Percentiles rank a stretch among this genome's conserved stretches.
These are phyloP conservation scores for Onychomys torridus DNA, from an alignment of 2,797 vertebrate species.

Conservation along the genomic window DNA sequence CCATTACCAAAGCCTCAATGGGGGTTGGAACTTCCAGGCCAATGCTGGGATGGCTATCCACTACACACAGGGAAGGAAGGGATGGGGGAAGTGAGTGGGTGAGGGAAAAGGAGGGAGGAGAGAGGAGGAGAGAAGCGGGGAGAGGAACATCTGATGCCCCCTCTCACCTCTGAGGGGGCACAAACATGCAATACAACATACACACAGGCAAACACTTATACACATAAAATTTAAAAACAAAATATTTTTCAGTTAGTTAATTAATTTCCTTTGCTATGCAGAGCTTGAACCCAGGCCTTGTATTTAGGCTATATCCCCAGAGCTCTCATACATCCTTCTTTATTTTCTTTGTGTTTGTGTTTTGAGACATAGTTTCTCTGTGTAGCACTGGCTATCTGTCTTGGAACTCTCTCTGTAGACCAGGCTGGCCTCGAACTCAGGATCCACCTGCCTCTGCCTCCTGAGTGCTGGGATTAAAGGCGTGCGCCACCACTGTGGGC, in stretches of 20 bases:
- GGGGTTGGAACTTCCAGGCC: too few relatives aligned
- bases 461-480: neutral
- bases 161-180: neutral
- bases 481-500: neutral
- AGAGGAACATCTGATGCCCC: neutral
- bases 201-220: neutral
- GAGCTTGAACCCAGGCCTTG: neutral
- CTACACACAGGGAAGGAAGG: too few relatives aligned
- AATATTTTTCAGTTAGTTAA: neutral
- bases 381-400: neutral
- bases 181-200: neutral
- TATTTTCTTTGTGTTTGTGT: neutral
- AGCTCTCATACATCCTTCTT: neutral
- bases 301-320: neutral
- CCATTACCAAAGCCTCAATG: too few relatives aligned
- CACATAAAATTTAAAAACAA: neutral
- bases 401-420: neutral
- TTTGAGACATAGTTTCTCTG: neutral
- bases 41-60: too few relatives aligned
- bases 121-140: too few relatives aligned
- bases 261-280: neutral
- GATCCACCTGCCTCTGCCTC: neutral
- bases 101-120: neutral
- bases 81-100: too few relatives aligned
- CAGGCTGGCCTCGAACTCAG: neutral